These are phyloP conservation scores for Hypotaenidia okinawae DNA, from an alignment of 2,797 vertebrate genomes.

Conservation along the genomic window DNA sequence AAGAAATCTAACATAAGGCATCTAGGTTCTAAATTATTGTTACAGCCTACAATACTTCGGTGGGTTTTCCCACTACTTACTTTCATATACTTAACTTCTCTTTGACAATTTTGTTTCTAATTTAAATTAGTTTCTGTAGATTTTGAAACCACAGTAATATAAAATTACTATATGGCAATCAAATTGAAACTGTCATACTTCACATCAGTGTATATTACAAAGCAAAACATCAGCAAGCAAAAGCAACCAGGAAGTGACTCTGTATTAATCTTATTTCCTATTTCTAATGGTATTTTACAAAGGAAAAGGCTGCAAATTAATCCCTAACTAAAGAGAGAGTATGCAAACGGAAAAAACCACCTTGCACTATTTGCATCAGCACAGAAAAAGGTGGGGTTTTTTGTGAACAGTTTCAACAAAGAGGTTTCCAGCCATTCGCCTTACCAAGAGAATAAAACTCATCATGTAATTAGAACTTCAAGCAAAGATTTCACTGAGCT, in stretches of 20 bases:
- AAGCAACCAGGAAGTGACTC: neutral
- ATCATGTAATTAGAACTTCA: neutral
- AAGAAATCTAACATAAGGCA: neutral
- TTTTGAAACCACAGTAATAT: neutral
- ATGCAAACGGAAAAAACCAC: neutral
- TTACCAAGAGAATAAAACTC: neutral
- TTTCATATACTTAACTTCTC: neutral
- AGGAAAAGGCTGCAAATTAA: neutral
- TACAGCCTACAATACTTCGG: neutral
- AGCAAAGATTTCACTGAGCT: neutral
- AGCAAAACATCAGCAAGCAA: neutral
- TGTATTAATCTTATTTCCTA: neutral
- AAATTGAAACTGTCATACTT: neutral
- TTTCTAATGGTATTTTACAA: neutral
- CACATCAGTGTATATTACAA: neutral
- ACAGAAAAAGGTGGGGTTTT: neutral
- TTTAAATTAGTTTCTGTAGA: neutral
- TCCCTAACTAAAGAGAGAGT: neutral
- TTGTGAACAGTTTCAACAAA: neutral
- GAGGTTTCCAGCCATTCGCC: neutral
- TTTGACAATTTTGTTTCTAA: neutral
- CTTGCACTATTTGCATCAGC: neutral
- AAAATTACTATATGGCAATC: neutral
- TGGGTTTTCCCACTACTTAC: neutral
- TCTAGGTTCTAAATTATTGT: neutral